These are phyloP conservation scores for Drosophila monieri DNA, from an alignment of 2,888 invertebrate species.

Conservation along the genomic window DNA sequence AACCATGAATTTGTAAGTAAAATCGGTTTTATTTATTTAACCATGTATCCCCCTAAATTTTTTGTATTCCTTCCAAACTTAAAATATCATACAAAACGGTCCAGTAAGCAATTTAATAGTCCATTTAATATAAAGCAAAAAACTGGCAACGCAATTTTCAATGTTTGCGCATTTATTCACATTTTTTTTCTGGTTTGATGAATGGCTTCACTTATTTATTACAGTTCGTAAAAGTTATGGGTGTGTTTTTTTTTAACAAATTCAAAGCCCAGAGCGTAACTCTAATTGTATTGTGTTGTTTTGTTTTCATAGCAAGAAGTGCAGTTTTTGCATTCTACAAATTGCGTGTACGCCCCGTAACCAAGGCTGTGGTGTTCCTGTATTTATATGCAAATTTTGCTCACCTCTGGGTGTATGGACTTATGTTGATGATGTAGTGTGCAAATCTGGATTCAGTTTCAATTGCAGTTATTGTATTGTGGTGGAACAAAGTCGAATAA, in stretches of 20 bases:
- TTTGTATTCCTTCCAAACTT: neutral
- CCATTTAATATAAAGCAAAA: neutral
- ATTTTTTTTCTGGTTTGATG: neutral
- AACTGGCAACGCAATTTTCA: neutral
- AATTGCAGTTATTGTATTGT: constrained; percentile 5
- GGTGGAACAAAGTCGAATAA: neutral
- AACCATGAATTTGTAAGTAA: neutral
- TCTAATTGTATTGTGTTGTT: neutral
- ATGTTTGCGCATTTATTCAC: neutral
- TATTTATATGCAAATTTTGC: constrained; percentile 44
- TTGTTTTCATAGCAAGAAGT: neutral
- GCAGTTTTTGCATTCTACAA: constrained; percentile 3
- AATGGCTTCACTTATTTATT: neutral
- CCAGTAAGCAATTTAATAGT: neutral
- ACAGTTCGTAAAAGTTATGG: neutral
- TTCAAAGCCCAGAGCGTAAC: neutral
- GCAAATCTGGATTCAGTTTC: constrained; percentile 9
- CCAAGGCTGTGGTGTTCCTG: neutral
- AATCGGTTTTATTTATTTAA: neutral
- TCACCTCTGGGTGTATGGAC: neutral
- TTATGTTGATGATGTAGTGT: constrained; percentile 17
- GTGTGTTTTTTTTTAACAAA: neutral
- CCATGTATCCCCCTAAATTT: neutral
- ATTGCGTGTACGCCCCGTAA: constrained; percentile 30
- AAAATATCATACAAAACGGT: neutral